A percentile compares a stretch with the other conserved stretches of the same genome.
Conservation (phyloP, 2,113 vertebrate species). For the Hassar affinis region DNA sequence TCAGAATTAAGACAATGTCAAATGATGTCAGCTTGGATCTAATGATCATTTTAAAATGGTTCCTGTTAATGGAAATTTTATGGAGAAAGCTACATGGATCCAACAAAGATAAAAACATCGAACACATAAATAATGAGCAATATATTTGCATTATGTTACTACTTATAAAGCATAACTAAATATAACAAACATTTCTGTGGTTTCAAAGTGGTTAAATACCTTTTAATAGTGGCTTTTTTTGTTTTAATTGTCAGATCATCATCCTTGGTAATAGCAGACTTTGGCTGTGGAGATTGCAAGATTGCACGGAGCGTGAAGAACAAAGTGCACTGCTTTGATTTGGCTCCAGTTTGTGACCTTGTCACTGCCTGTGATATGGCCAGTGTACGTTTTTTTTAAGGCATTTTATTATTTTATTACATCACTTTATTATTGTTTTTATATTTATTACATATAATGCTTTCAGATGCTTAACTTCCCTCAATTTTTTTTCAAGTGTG, state of each 20-base stretch:
- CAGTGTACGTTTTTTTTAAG: slow-evolving; percentile 69
- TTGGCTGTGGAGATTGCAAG: slow-evolving; percentile 91
- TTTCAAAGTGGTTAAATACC: background rate
- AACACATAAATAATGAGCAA: background rate
- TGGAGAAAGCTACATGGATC: background rate
- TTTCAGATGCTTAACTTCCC: background rate
- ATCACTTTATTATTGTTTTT: too few relatives aligned
- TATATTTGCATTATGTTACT: background rate
- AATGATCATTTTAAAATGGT: background rate
- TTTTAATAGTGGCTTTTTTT: background rate
- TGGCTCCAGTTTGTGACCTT: slow-evolving; percentile 79
- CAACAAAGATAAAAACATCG: background rate
- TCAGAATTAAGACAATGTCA: background rate
- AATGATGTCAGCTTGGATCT: too few relatives aligned
- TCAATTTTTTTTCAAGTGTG: background rate
- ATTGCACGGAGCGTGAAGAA: slow-evolving; percentile 83
- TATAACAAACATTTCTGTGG: too few relatives aligned
- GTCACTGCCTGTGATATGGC: slow-evolving; percentile 93
- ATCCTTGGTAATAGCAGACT: slow-evolving; percentile 87
- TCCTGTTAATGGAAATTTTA: background rate
- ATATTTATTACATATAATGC: background rate
- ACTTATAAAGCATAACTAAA: background rate
- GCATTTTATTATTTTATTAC: too few relatives aligned
- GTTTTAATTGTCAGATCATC: slow-evolving; percentile 69
- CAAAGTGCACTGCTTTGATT: slow-evolving; percentile 87